Evolutionary conservation across 2,113 vertebrate genomes (phyloP).

Genomic region (Mastomys coucha): DNA sequence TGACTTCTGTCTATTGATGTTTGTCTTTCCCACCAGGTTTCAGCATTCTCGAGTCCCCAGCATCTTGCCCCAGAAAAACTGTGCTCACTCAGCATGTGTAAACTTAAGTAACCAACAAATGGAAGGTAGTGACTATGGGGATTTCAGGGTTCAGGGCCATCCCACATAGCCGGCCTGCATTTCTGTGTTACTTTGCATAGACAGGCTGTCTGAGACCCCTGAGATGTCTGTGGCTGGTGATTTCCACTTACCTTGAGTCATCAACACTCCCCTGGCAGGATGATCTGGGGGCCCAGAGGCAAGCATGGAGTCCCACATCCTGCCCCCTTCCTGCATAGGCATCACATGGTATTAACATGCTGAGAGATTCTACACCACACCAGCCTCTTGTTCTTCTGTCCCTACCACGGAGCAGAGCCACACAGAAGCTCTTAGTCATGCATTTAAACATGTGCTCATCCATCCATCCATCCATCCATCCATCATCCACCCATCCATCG

Average conservation of each 20-base stretch:
- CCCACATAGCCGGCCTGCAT: not conserved
- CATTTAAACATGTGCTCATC: not conserved
- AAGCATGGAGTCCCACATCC: not conserved
- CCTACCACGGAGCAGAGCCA: not conserved
- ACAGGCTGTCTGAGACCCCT: not conserved
- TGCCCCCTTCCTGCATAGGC: not conserved
- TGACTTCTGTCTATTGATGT: not conserved
- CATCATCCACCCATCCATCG: not conserved
- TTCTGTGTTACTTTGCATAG: not conserved
- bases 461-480: not conserved
- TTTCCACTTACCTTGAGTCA: constrained; percentile 30
- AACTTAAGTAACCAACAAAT: constrained; percentile 1
- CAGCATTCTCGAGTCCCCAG: not conserved
- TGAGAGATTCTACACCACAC: not conserved
- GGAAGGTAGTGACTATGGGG: not conserved
- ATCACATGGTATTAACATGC: not conserved
- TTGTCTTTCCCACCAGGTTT: not conserved
- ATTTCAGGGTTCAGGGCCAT: not conserved
- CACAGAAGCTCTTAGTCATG: not conserved
- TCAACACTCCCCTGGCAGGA: not conserved
- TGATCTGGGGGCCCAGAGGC: not conserved
- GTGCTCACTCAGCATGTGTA: not conserved
- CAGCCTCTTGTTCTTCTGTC: not conserved
- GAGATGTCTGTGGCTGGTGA: constrained; percentile 4
- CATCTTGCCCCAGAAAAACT: not conserved